These are phyloP conservation scores for Phenganax stokvisi DNA, from an alignment of 92 coral and sea anemone genomes.

Conservation along the genomic window DNA sequence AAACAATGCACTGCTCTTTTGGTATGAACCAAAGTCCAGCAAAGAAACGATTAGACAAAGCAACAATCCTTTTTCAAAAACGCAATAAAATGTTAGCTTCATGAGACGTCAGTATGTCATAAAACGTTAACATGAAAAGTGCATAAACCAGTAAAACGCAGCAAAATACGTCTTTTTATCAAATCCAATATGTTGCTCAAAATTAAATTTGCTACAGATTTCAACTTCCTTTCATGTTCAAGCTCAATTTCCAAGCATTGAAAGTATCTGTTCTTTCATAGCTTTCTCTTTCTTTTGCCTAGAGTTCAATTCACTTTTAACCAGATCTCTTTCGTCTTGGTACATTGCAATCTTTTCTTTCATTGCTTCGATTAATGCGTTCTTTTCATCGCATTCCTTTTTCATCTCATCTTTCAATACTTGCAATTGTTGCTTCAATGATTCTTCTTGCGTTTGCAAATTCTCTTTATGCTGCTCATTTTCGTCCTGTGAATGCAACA, in stretches of 20 bases:
- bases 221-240: too few species aligned
- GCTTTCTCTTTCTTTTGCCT: constrained; percentile 9
- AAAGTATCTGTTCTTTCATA: constrained; percentile 29
- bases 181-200: too few species aligned
- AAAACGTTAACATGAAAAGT: too few species aligned
- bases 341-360: constrained; percentile 1
- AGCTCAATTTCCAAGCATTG: constrained; percentile 4
- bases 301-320: constrained; percentile 17
- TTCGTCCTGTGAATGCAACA: background rate
- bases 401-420: constrained; percentile 7
- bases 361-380: constrained; percentile 5
- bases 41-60: too few species aligned
- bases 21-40: too few species aligned
- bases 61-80: too few species aligned
- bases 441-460: background rate
- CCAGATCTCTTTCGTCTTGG: constrained; percentile 5
- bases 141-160: too few species aligned
- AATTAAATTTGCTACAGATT: too few species aligned
- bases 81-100: too few species aligned
- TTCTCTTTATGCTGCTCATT: constrained; percentile 9
- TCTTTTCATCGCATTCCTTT: constrained; percentile 20
- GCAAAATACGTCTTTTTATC: too few species aligned
- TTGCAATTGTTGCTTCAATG: background rate
- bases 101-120: too few species aligned
- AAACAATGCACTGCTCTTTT: too few species aligned